phyloP scores from a whole-genome alignment of 1,140 invertebrate genomes.

The Aethina tumida region DNA sequence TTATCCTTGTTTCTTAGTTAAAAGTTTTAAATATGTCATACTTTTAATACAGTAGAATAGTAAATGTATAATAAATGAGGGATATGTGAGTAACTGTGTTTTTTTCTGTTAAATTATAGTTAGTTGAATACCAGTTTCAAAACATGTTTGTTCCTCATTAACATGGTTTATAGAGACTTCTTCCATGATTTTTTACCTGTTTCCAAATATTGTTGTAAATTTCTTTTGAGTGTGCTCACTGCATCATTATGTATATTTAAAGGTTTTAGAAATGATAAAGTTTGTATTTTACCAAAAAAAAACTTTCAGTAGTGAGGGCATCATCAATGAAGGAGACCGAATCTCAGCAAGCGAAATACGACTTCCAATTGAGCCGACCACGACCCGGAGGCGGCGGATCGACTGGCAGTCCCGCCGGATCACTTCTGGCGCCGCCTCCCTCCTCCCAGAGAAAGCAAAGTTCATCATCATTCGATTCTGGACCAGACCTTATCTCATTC shows the following conservation, averaged over 20 bases:
- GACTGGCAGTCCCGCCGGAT: constrained; percentile 14
- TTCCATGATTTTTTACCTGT: not conserved
- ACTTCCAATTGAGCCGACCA: constrained; percentile 25
- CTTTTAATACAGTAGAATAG: too few species aligned
- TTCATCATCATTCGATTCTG: constrained; percentile 40
- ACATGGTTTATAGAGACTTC: not conserved
- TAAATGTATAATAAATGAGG: too few species aligned
- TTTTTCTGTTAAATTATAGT: too few species aligned
- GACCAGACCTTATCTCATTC: constrained; percentile 63
- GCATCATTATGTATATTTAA: not conserved
- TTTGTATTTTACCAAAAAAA: too few species aligned
- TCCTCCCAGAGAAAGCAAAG: constrained; percentile 40
- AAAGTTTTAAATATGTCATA: too few species aligned
- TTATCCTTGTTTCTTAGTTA: too few species aligned
- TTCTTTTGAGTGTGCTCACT: not conserved
- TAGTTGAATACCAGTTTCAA: too few species aligned
- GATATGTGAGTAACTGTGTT: too few species aligned
- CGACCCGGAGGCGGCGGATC: constrained; percentile 28
- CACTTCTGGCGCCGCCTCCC: constrained; percentile 45
- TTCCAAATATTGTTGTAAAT: too few species aligned
- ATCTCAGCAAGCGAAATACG: constrained; percentile 20
- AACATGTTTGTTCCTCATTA: constrained; percentile 3
- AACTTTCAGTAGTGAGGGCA: constrained; percentile 28
- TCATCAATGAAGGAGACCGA: constrained; percentile 33
- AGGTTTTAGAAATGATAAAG: constrained; percentile 1